Evolutionary conservation across 2,888 invertebrate species (phyloP).

Genomic region (Microplitis deprimator): DNA sequence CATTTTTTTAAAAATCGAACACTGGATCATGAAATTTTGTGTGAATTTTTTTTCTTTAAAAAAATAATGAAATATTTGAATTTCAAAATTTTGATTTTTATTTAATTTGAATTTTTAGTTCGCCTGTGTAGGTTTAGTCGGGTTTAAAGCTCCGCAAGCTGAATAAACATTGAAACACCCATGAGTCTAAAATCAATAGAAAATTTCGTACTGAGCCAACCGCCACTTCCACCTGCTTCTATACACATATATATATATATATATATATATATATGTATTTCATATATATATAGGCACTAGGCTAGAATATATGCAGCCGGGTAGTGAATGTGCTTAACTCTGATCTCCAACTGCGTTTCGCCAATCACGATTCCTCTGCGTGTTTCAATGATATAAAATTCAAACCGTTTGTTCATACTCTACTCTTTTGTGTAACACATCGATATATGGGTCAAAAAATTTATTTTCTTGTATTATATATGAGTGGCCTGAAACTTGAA

Average conservation of each 20-base stretch:
- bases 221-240: too few species aligned
- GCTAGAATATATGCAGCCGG: not conserved
- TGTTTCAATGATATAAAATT: conserved; percentile 2
- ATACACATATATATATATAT: too few species aligned
- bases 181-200: conserved; percentile 11
- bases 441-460: not conserved
- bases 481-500: too few species aligned
- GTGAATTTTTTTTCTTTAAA: too few species aligned
- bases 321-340: conserved; percentile 20
- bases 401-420: not conserved
- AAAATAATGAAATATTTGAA: too few species aligned
- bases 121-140: conserved; percentile 54
- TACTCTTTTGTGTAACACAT: not conserved
- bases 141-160: conserved; percentile 35
- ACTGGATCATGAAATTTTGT: too few species aligned
- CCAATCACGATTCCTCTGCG: not conserved
- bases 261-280: too few species aligned
- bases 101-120: too few species aligned
- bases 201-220: conserved; percentile 7
- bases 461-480: not conserved
- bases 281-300: too few species aligned
- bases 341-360: conserved; percentile 5
- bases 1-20: too few species aligned
- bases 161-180: conserved; percentile 5
- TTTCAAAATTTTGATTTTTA: too few species aligned